A percentile compares a stretch with the other conserved stretches of the same genome.
Evolutionary conservation across 2,113 vertebrate genomes (phyloP).

Genomic region (Axis porcinus): DNA sequence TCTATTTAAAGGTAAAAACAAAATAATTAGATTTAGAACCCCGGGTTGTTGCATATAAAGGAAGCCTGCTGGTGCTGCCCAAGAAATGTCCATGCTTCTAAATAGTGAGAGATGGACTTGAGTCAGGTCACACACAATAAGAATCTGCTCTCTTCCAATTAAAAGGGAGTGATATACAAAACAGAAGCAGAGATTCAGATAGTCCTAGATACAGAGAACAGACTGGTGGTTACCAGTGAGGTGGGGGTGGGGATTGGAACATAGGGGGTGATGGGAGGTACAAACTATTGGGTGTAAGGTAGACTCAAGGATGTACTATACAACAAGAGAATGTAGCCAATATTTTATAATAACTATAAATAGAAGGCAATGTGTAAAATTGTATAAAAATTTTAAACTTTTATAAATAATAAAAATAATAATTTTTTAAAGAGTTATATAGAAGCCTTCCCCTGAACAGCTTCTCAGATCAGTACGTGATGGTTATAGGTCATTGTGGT

Average conservation of each 20-base stretch:
- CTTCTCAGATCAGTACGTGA: not conserved
- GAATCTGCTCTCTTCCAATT: not conserved
- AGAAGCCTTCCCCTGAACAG: not conserved
- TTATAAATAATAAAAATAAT: not conserved
- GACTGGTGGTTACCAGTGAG: not conserved
- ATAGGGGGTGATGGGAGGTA: rapidly evolving
- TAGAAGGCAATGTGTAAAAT: not conserved
- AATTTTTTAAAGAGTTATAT: not conserved
- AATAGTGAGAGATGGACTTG: not conserved
- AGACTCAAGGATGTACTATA: not conserved
- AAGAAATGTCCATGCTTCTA: not conserved
- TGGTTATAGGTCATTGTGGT: not conserved
- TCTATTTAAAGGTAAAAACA: not conserved
- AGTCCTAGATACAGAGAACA: not conserved
- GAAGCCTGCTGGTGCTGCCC: not conserved
- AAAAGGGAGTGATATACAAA: not conserved
- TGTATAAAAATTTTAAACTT: not conserved
- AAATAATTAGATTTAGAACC: not conserved
- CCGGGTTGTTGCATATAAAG: not conserved
- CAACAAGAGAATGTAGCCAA: not conserved
- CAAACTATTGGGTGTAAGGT: not conserved
- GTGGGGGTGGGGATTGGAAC: not conserved
- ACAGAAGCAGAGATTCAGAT: not conserved
- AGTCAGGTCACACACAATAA: not conserved
- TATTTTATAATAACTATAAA: not conserved